Base-by-base conservation (phyloP, 2,888 invertebrate species). In the Tenthredo amoena region DNA sequence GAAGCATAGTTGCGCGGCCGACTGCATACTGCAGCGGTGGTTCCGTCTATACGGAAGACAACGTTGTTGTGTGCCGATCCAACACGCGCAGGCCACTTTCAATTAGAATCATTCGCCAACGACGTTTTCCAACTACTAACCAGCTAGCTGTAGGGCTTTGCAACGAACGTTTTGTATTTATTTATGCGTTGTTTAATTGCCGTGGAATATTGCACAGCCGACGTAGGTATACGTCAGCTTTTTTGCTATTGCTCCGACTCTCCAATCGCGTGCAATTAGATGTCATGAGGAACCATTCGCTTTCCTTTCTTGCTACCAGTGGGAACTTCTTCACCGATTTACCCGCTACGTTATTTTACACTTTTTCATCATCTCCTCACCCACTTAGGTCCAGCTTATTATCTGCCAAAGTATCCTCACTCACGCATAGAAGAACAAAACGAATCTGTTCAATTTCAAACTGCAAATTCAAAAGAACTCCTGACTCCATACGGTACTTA, bases 141-240 rank as follows among this genome's bases (percentile, higher is more conserved):
- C 83, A 83, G 83, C 68, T 34, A 26, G 81, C 62, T 68, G 40
- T 18, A 68, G 81, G 85, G 86, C 74, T 79, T 86, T 84, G 77
- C 84, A 87, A 87, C 87, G 86, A 86, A 82, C 86, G 85, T 85
- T 87, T 87, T 62, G 84, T 84, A 87, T 87, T 87, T 87, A 88
- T 88, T 88, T 88, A 86, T 86, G 84, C 86, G 82, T 47, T 79
- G 74, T 85, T 83, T 87, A 88, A 88, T 87, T 87, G 84, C 86
- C 85, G 74, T 50, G 86, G 86, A 72, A 82, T 68, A 86, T 84
- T 84, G 68, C 82, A 37, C 83, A 62, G 71, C 81, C 79, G 10
- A 86, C 86, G 55, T 68, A n/a, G 18, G n/a, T 50, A 50, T 50
- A 50, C 50, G 50, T 55, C 6, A 7, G 7, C 4, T n/a, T 85